These are phyloP conservation scores for Ormyrus nitidulus DNA, from an alignment of 2,888 invertebrate genomes.

Conservation along the genomic window DNA sequence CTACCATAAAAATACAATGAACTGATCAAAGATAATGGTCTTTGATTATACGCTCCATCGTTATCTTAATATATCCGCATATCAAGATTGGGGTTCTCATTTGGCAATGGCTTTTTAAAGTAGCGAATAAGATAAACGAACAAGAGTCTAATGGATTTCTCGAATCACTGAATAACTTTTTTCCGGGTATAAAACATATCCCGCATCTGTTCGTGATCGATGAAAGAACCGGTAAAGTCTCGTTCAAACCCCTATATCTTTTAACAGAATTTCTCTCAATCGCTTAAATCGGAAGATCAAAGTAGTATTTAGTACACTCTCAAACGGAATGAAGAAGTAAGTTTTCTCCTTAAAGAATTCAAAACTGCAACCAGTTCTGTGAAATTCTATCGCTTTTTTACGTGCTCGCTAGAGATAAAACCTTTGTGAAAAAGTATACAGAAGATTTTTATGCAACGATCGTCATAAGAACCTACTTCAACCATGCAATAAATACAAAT, in stretches of 20 bases:
- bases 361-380: neutral
- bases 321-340: conserved; percentile 29
- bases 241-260: conserved; percentile 36
- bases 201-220: conserved; percentile 46
- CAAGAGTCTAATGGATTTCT: conserved; percentile 50
- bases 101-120: conserved; percentile 34
- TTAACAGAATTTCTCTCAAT: conserved; percentile 43
- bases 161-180: conserved; percentile 46
- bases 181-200: conserved; percentile 37
- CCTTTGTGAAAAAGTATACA: neutral
- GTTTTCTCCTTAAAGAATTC: conserved; percentile 16
- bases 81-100: conserved; percentile 25
- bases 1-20: neutral
- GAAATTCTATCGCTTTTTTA: neutral
- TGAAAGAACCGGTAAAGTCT: conserved; percentile 40
- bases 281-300: conserved; percentile 48
- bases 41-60: neutral
- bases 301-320: conserved; percentile 43
- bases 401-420: neutral
- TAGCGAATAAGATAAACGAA: conserved; percentile 38
- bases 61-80: conserved; percentile 1
- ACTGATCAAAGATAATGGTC: conserved; percentile 28
- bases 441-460: no score
- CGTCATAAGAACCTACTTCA: no score
- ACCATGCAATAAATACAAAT: no score